Base-by-base conservation (phyloP, 2,113 vertebrate genomes). In the Engraulis encrasicolus region DNA sequence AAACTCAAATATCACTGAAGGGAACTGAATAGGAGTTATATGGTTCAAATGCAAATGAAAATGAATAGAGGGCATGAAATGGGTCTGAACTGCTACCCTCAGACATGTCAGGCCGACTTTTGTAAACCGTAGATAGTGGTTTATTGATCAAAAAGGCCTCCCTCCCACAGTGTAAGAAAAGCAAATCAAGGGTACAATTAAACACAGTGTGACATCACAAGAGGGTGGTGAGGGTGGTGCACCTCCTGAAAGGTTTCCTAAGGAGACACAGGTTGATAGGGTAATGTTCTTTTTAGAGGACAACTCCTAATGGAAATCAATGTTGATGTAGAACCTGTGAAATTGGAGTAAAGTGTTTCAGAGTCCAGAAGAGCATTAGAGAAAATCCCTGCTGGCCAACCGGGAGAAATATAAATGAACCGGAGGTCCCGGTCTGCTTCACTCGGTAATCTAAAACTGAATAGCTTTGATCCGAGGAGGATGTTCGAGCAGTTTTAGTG, bases 251-350 rank as follows among this genome's bases (percentile, higher is more conserved):
- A 78, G 71, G 17, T 34, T 52, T 34, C 71, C 23, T n/a, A 50
- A 49, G 45, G 81, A 82, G 61, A 82, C 20, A 19, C 34, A 71
- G 82, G 82, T 20, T 78, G 66, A 78, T 78, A 83, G 71, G 36
- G 19, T 83, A 37, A 77, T 78, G 82, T 78, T 83, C 78, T 78
- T 50, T n/a, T 78, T 54, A 83, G 74, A 83, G 50, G 71, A 54
- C 66, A 83, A 36, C 81, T 49, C 27, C 18, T 45, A 82, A 77
- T 77, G 61, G 66, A 82, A 82, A 77, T 82, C 27, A 54, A 81
- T 58, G 40, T 18, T 81, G 54, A 81, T 81, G 54, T 54, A 38
- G 80, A 40, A 81, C 50, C 80, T 81, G 49, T 40, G 36, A 71
- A 71, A 71, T 71, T 71, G 61, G 61, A 71, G 61, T 31, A 71